A percentile compares a stretch with the other conserved stretches of the same genome.
These are phyloP conservation scores for Rhombomys opimus DNA, from an alignment of 2,113 vertebrate species.

Conservation along the genomic window DNA sequence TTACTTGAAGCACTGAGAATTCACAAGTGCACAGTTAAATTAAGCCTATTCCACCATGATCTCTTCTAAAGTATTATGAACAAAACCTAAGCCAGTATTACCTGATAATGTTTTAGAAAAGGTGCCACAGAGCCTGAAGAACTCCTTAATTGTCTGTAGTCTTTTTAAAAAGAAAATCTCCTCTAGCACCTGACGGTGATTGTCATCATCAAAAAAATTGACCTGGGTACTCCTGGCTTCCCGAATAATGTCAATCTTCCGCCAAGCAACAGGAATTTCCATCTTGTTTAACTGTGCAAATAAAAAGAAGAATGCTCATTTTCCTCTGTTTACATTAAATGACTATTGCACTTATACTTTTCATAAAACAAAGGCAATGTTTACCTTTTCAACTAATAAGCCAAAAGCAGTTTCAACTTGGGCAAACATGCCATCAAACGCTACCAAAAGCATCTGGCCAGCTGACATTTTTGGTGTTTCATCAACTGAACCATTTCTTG, in stretches of 20 bases:
- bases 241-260: constrained; percentile 96
- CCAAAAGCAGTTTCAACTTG: constrained; percentile 97
- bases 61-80: neutral
- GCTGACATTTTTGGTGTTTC: constrained; percentile 99
- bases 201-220: constrained; percentile 93
- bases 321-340: neutral
- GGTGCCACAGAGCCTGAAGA: constrained; percentile 95
- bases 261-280: constrained; percentile 96
- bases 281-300: constrained; percentile 93
- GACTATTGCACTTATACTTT: neutral
- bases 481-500: constrained; percentile 93
- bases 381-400: constrained; percentile 97
- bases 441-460: constrained; percentile 98
- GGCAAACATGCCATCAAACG: constrained; percentile 99
- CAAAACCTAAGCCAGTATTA: constrained; percentile 74
- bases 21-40: constrained; percentile 16
- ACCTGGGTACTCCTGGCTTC: constrained; percentile 95
- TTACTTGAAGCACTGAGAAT: neutral
- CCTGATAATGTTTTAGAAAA: constrained; percentile 97
- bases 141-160: constrained; percentile 96
- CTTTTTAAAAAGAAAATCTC: constrained; percentile 98
- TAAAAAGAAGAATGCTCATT: neutral
- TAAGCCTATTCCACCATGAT: neutral
- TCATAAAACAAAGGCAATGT: constrained; percentile 49
- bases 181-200: constrained; percentile 93